A percentile compares a stretch with the other conserved stretches of the same genome.
Conservation (phyloP, 1,140 invertebrate genomes). For the Leptinotarsa defecta region DNA sequence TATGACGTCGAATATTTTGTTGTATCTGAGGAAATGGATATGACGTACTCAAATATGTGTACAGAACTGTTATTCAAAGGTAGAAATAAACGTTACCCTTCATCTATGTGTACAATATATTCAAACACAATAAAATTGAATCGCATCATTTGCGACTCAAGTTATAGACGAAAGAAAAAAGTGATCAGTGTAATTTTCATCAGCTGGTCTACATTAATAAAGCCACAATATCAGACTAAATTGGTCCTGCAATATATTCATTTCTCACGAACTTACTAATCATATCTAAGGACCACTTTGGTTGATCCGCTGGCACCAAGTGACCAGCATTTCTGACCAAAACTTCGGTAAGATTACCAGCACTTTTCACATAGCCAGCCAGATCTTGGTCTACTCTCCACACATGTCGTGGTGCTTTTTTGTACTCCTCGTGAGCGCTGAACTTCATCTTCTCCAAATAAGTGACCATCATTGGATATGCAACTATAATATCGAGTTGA, state of each 20-base stretch:
- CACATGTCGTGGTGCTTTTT: constrained; percentile 61
- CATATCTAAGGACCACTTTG: constrained; percentile 73
- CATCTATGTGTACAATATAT: too few relatives aligned
- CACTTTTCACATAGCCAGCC: constrained; percentile 73
- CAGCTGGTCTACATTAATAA: too few relatives aligned
- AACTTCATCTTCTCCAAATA: constrained; percentile 71
- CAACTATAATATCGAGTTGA: constrained; percentile 82
- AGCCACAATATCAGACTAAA: too few relatives aligned
- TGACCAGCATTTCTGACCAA: constrained; percentile 79
- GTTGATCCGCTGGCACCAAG: constrained; percentile 79
- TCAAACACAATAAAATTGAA: too few relatives aligned
- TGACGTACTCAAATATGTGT: too few relatives aligned
- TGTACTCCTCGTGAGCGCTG: constrained; percentile 65
- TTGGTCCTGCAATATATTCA: constrained; percentile 42
- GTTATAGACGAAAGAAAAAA: too few relatives aligned
- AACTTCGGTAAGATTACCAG: constrained; percentile 75
- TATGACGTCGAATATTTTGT: too few relatives aligned
- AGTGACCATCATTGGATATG: constrained; percentile 75
- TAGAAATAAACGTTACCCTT: too few relatives aligned
- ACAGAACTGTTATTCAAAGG: too few relatives aligned
- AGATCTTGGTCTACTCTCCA: constrained; percentile 70
- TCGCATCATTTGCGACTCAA: too few relatives aligned
- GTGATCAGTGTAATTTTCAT: too few relatives aligned
- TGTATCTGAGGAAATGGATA: too few relatives aligned
- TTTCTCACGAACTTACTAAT: constrained; percentile 72